phyloP scores from a whole-genome alignment of 1,140 invertebrate genomes.

The Drosophila willistoni region DNA sequence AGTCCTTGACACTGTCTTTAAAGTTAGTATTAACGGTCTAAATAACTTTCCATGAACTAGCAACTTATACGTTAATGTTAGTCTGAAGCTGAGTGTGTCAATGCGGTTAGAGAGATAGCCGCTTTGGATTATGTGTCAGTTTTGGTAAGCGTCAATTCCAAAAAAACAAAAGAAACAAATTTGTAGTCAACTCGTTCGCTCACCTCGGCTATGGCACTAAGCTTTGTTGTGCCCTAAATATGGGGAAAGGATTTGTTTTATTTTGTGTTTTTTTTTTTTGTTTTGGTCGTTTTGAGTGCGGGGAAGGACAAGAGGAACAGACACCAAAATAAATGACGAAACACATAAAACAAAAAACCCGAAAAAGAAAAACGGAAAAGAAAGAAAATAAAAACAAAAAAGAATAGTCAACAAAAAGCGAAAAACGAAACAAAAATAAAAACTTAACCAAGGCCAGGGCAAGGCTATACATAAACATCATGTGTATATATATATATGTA shows the following conservation, averaged over 20 bases:
- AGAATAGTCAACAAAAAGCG: slow-evolving; percentile 28
- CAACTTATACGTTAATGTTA: not conserved
- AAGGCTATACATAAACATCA: slow-evolving; percentile 1
- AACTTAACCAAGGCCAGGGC: slow-evolving; percentile 7
- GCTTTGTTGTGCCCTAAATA: slow-evolving; percentile 75
- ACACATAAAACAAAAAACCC: slow-evolving; percentile 58
- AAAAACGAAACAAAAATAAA: slow-evolving; percentile 22
- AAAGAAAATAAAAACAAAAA: slow-evolving; percentile 40
- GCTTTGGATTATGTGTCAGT: slow-evolving; percentile 17
- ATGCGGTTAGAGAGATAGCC: slow-evolving; percentile 13
- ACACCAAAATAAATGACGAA: slow-evolving; percentile 66
- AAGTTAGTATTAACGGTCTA: not conserved
- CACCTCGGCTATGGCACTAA: slow-evolving; percentile 80
- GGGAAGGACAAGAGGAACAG: slow-evolving; percentile 40
- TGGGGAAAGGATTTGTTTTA: slow-evolving; percentile 21
- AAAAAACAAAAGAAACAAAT: not conserved
- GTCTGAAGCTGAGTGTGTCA: slow-evolving; percentile 15
- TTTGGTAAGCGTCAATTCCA: slow-evolving; percentile 39
- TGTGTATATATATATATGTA: not conserved
- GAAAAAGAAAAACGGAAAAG: slow-evolving; percentile 47
- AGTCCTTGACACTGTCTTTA: too few relatives aligned
- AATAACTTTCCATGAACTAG: not conserved
- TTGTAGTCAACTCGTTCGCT: slow-evolving; percentile 48
- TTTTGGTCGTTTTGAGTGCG: slow-evolving; percentile 33
- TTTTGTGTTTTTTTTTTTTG: slow-evolving; percentile 28